Percentiles rank a stretch among this genome's conserved stretches.
phyloP scores from a whole-genome alignment of 2,113 vertebrate species.

The Muscicapa adusta region DNA sequence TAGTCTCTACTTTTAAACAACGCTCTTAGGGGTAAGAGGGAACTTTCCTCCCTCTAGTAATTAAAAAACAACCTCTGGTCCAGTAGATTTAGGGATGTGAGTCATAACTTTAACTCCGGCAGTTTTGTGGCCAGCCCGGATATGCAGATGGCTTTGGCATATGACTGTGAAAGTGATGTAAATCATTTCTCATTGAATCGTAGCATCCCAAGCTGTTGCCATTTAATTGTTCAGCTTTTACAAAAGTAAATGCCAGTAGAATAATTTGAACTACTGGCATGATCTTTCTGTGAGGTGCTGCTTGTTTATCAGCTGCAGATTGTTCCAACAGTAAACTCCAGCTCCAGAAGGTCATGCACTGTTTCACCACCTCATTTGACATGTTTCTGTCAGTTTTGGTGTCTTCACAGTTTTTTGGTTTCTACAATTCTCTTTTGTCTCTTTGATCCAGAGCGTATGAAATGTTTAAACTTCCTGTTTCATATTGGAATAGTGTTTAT shows the following conservation, averaged over 20 bases:
- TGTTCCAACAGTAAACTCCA: background rate
- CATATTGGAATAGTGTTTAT: background rate
- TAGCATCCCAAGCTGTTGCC: conserved; percentile 49
- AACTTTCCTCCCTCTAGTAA: background rate
- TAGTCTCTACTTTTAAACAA: background rate
- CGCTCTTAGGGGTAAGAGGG: background rate
- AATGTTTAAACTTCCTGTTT: background rate
- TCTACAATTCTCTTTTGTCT: background rate
- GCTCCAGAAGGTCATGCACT: background rate
- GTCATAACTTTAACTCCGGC: background rate
- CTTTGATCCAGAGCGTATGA: background rate
- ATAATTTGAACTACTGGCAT: background rate
- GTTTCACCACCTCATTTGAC: background rate
- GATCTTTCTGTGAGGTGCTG: background rate
- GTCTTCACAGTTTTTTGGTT: background rate
- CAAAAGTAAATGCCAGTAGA: background rate
- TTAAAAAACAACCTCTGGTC: background rate
- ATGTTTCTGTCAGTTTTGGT: background rate
- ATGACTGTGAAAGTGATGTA: conserved; percentile 25
- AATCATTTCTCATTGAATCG: conserved; percentile 26
- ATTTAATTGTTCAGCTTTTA: conserved; percentile 39
- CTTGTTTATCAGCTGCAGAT: background rate
- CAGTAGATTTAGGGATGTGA: background rate
- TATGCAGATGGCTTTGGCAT: conserved; percentile 49
- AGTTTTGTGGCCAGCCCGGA: conserved; percentile 18